A percentile compares a stretch with the other conserved stretches of the same genome.
Conservation (phyloP, 2,888 invertebrate species). For the Arge pagana region DNA sequence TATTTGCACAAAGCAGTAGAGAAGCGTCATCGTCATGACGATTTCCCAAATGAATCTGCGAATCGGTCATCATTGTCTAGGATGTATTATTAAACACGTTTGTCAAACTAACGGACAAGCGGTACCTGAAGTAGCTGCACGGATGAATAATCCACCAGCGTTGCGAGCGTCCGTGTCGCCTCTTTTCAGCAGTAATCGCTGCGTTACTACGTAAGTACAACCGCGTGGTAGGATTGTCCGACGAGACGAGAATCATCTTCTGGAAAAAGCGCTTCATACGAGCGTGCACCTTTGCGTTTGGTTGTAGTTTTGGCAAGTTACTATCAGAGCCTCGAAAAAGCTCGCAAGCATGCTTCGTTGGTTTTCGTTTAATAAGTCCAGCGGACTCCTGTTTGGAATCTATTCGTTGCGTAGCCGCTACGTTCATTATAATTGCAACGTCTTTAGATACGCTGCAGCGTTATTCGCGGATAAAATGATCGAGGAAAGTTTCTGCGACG, state of each 20-base stretch:
- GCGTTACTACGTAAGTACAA: slow-evolving; percentile 48
- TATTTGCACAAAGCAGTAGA: slow-evolving; percentile 41
- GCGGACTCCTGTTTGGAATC: too few relatives aligned
- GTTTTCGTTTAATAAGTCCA: neutral
- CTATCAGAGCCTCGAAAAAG: slow-evolving; percentile 46
- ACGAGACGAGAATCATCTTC: slow-evolving; percentile 47
- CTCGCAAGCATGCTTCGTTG: slow-evolving; percentile 42
- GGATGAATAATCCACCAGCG: slow-evolving; percentile 54
- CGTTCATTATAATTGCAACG: too few relatives aligned
- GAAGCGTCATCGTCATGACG: slow-evolving; percentile 42
- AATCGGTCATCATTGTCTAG: neutral
- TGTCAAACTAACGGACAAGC: too few relatives aligned
- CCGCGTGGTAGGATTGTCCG: slow-evolving; percentile 42
- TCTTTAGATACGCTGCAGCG: too few relatives aligned
- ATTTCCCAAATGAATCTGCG: slow-evolving; percentile 45
- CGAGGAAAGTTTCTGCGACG: too few relatives aligned
- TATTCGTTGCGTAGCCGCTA: too few relatives aligned
- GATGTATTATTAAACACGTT: too few relatives aligned
- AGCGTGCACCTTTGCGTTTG: slow-evolving; percentile 42
- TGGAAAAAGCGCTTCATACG: slow-evolving; percentile 44
- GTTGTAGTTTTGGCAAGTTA: slow-evolving; percentile 50
- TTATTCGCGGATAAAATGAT: too few relatives aligned
- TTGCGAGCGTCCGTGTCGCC: slow-evolving; percentile 43
- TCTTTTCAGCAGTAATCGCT: slow-evolving; percentile 49
- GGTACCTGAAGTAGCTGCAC: slow-evolving; percentile 48